These are phyloP conservation scores for Chrysotoxum bicinctum DNA, from an alignment of 2,888 invertebrate species.

Conservation along the genomic window DNA sequence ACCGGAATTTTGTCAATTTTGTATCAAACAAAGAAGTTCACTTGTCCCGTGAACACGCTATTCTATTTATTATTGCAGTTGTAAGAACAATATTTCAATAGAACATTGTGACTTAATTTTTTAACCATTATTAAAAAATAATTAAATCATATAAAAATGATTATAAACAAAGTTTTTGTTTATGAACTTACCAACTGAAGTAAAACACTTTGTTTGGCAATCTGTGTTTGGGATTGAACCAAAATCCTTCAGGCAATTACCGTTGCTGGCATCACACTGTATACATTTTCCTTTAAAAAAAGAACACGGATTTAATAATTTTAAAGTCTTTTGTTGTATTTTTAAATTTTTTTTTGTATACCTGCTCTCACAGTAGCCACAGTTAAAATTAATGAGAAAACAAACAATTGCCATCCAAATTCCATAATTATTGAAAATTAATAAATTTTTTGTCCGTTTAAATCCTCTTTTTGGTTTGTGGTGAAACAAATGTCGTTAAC, in stretches of 20 bases:
- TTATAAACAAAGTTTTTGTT: neutral
- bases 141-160: no score
- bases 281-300: no score
- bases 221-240: neutral
- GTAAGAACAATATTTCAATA: no score
- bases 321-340: neutral
- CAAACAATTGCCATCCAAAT: slow-evolving; percentile 13
- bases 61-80: no score
- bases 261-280: no score
- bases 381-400: slow-evolving; percentile 30
- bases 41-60: no score
- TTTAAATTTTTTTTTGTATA: neutral
- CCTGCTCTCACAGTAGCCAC: neutral
- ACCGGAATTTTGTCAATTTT: no score
- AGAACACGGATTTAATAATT: neutral
- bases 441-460: neutral
- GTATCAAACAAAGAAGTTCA: no score
- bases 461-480: neutral
- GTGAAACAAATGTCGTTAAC: slow-evolving; percentile 6
- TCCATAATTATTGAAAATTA: slow-evolving; percentile 10
- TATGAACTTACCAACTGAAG: slow-evolving; percentile 45
- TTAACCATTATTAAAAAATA: no score
- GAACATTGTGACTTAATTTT: no score
- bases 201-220: slow-evolving; percentile 21
- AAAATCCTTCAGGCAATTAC: slow-evolving; percentile 4